Evolutionary conservation across 2,113 vertebrate species (phyloP).

Genomic region (Puntigrus tetrazona): DNA sequence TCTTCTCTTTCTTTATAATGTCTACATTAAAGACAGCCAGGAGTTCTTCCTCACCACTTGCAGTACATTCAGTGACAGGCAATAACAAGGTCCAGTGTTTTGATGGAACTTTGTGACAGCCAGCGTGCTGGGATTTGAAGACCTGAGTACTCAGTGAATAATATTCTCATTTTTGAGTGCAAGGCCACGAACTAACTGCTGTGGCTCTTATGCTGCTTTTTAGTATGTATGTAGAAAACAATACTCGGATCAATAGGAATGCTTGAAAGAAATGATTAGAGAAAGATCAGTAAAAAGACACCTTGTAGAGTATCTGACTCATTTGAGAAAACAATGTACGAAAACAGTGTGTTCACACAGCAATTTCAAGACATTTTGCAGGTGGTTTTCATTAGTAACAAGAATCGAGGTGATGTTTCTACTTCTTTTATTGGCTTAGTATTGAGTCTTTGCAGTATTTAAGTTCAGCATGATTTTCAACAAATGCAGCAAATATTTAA

Average conservation of each 20-base stretch:
- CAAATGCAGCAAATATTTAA: neutral
- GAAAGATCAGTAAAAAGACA: constrained; percentile 35
- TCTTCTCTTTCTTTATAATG: constrained; percentile 18
- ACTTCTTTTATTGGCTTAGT: neutral
- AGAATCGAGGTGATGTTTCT: neutral
- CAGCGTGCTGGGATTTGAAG: constrained; percentile 15
- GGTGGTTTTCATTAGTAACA: neutral
- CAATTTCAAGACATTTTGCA: constrained; percentile 31
- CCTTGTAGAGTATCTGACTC: constrained; percentile 9
- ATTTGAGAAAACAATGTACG: neutral
- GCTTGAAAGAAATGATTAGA: constrained; percentile 33
- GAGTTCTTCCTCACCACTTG: constrained; percentile 30
- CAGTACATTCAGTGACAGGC: constrained; percentile 17
- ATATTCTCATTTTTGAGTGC: constrained; percentile 37
- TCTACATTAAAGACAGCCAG: constrained; percentile 16
- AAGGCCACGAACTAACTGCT: constrained; percentile 33
- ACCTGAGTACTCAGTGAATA: constrained; percentile 33
- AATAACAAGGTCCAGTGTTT: constrained; percentile 39
- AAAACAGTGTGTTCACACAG: neutral
- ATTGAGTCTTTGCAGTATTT: too few relatives aligned
- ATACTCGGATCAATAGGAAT: neutral
- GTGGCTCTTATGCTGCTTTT: neutral
- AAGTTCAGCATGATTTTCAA: neutral
- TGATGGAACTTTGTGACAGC: constrained; percentile 34
- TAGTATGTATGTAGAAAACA: neutral